Percentiles rank a stretch among this genome's conserved stretches.
phyloP scores from a whole-genome alignment of 1,140 invertebrate species.

The Sycophaga agraensis region DNA sequence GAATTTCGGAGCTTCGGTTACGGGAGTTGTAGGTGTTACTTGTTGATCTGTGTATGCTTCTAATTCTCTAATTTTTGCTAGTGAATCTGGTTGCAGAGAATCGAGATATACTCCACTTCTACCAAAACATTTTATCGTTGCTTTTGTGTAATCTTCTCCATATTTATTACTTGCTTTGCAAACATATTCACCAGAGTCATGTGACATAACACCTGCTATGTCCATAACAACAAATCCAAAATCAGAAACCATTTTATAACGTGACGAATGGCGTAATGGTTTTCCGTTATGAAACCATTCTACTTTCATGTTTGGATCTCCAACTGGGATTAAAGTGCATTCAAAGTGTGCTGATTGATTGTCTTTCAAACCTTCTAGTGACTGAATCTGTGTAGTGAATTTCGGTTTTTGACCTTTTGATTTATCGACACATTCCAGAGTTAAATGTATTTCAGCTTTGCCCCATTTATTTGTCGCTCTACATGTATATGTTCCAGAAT shows the following conservation, averaged over 20 bases:
- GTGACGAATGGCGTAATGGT: conserved; percentile 81
- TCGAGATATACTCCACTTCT: conserved; percentile 90
- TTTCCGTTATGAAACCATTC: conserved; percentile 95
- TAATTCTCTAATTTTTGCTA: conserved; percentile 86
- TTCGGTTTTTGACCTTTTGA: conserved; percentile 81
- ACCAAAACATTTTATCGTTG: conserved; percentile 79
- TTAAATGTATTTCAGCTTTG: conserved; percentile 80
- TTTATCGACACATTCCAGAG: conserved; percentile 81
- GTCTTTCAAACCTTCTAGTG: conserved; percentile 82
- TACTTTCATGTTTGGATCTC: conserved; percentile 89
- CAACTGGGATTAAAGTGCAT: conserved; percentile 87
- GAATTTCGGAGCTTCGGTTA: conserved; percentile 85
- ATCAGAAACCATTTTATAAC: conserved; percentile 92
- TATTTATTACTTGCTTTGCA: conserved; percentile 89
- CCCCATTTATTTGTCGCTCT: conserved; percentile 87
- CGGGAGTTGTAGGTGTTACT: conserved; percentile 64
- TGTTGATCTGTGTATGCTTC: conserved; percentile 72
- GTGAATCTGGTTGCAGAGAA: conserved; percentile 90
- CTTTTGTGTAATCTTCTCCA: conserved; percentile 84
- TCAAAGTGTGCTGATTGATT: conserved; percentile 91
- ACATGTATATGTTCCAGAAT: conserved; percentile 85
- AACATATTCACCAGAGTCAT: conserved; percentile 91
- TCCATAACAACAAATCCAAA: conserved; percentile 96
- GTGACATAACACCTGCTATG: conserved; percentile 89
- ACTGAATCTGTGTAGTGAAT: conserved; percentile 86